Evolutionary conservation across 2,113 vertebrate genomes (phyloP), one percentile per base, ranked within the genome.

Genomic region (Corvus hawaiiensis): DNA sequence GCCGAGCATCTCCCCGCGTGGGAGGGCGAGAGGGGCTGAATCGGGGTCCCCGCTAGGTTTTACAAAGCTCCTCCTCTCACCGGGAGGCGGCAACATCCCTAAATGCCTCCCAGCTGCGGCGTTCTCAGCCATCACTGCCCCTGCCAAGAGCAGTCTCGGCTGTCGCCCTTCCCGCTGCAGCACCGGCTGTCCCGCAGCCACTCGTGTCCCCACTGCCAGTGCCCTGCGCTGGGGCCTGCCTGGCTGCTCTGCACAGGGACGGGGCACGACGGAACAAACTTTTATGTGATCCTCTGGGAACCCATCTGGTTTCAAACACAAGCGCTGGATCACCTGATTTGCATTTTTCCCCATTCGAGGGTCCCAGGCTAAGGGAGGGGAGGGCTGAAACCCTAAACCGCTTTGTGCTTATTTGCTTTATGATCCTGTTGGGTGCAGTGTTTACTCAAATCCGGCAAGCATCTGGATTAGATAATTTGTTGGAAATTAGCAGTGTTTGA

Each of bases 391-490:
- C 98, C 96, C 97, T 98, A 99, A 98, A 99, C 98, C 97, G 75
- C 98, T 98, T 98, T 98, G 98, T 99, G 98, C 98, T 99, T 99
- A 98, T 99, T 99, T 99, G 98, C 98, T 99, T 99, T 99, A 99
- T 98, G 98, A 98, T 99, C 98, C 98, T 98, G 96, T 97, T 97
- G 98, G 98, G 98, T 98, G 98, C 98, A 83, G 96, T 98, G 98
- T 99, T 99, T 99, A 99, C 98, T 98, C 98, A 98, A 94, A 98
- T 98, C 95, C 98, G 96, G 98, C 97, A 98, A 99, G 94, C 99
- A 99, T 99, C 99, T 99, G 99, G 99, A 99, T 99, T 99, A 99
- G 99, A 99, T 99, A 99, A 99, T 99, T 99, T 99, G 99, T 98
- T 98, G 97, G 98, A 98, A 99, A 99, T 99, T 99, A 99, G 98